Conservation (phyloP, 2,797 vertebrate genomes). For the Allobates femoralis region DNA sequence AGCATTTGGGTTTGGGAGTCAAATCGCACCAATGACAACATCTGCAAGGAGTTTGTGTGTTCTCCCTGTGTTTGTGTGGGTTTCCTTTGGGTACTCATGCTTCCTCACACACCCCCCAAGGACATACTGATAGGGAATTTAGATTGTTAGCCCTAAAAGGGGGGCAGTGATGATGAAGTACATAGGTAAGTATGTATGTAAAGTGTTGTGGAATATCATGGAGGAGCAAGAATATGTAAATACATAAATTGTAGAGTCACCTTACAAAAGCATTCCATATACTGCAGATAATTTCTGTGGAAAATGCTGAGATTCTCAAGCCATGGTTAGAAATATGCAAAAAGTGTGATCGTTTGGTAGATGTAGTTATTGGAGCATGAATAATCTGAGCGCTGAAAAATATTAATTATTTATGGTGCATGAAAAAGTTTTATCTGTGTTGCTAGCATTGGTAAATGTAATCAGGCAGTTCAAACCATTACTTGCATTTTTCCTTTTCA, state of each 20-base stretch:
- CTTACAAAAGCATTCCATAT: no score
- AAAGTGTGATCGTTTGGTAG: not conserved
- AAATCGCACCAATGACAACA: no score
- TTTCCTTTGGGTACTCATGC: no score
- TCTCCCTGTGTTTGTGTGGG: no score
- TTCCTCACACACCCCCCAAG: no score
- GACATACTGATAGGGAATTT: no score
- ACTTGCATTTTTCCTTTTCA: constrained; percentile 3
- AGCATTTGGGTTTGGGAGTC: no score
- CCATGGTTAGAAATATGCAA: not conserved
- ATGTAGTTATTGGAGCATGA: constrained; percentile 54
- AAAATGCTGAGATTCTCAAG: not conserved
- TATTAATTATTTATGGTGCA: constrained; percentile 50
- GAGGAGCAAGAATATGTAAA: not conserved
- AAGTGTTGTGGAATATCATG: not conserved
- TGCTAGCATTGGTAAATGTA: constrained; percentile 18
- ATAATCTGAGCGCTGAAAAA: constrained; percentile 36
- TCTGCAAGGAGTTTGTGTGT: no score
- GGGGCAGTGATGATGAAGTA: no score
- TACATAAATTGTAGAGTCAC: no score
- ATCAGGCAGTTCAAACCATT: not conserved
- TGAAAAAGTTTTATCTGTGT: constrained; percentile 17
- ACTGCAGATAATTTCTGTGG: not conserved
- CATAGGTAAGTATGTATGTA: no score
- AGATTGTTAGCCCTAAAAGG: no score